A percentile compares a stretch with the other conserved stretches of the same genome.
Evolutionary conservation across 2,113 vertebrate genomes (phyloP).

Genomic region (Sphyrna mokarran): DNA sequence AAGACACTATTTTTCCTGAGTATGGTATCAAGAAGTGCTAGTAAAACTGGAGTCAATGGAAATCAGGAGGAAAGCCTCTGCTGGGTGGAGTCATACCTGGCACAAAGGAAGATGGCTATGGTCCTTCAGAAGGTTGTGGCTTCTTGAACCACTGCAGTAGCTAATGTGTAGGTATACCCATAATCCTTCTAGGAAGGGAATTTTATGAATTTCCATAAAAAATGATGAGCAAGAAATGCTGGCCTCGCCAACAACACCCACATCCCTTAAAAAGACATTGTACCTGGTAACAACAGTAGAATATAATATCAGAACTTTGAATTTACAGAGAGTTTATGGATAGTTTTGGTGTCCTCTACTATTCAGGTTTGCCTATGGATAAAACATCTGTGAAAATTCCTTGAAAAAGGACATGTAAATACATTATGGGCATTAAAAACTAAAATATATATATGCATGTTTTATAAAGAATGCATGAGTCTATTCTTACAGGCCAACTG

Average conservation of each 20-base stretch:
- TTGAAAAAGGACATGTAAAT: neutral
- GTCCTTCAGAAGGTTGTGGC: too few species aligned
- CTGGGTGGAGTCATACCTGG: too few species aligned
- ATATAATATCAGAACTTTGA: neutral
- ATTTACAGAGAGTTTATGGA: neutral
- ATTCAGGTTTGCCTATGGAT: neutral
- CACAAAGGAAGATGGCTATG: too few species aligned
- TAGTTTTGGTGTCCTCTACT: neutral
- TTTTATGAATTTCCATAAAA: too few species aligned
- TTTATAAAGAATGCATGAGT: neutral
- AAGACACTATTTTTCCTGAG: too few species aligned
- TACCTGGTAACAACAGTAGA: neutral
- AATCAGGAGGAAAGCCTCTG: too few species aligned
- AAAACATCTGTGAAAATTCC: neutral
- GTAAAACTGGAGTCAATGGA: too few species aligned
- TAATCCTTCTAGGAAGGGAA: too few species aligned
- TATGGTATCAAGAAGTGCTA: too few species aligned
- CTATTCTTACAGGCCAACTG: neutral
- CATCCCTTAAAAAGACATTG: neutral
- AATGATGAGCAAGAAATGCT: neutral
- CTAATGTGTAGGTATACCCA: too few species aligned
- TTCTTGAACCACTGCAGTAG: too few species aligned
- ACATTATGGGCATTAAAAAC: neutral
- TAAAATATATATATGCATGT: neutral
- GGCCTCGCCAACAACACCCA: too few species aligned